Conservation (phyloP, 2,113 vertebrate genomes). For the Clinocottus analis region DNA sequence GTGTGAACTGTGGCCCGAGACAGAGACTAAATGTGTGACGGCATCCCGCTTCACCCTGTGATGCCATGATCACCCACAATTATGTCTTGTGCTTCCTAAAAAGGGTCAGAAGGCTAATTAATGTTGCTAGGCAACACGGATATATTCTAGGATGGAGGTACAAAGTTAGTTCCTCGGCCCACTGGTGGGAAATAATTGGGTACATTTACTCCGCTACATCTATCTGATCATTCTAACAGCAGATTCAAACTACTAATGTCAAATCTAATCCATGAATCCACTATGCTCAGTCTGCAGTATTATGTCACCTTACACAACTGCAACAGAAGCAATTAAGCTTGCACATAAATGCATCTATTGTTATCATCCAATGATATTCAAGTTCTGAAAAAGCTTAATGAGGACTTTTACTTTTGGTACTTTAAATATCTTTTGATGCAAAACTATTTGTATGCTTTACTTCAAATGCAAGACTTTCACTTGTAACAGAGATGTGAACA, state of each 20-base stretch:
- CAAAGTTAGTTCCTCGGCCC: slow-evolving; percentile 62
- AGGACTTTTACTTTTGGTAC: background rate
- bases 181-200: background rate
- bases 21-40: background rate
- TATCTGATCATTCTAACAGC: background rate
- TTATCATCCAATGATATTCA: background rate
- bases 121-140: slow-evolving; percentile 61
- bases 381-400: background rate
- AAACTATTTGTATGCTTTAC: background rate
- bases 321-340: background rate
- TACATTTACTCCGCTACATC: background rate
- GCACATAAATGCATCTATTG: background rate
- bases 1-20: background rate
- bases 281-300: background rate
- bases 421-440: background rate
- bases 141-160: slow-evolving; percentile 56
- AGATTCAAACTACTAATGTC: background rate
- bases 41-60: background rate
- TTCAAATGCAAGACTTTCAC: background rate
- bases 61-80: background rate
- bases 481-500: background rate
- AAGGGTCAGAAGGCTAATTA: slow-evolving; percentile 59
- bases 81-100: slow-evolving; percentile 12
- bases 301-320: background rate
- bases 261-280: background rate